These are phyloP conservation scores for Alentia gelatinosa DNA, from an alignment of 2,888 invertebrate species.

Conservation along the genomic window DNA sequence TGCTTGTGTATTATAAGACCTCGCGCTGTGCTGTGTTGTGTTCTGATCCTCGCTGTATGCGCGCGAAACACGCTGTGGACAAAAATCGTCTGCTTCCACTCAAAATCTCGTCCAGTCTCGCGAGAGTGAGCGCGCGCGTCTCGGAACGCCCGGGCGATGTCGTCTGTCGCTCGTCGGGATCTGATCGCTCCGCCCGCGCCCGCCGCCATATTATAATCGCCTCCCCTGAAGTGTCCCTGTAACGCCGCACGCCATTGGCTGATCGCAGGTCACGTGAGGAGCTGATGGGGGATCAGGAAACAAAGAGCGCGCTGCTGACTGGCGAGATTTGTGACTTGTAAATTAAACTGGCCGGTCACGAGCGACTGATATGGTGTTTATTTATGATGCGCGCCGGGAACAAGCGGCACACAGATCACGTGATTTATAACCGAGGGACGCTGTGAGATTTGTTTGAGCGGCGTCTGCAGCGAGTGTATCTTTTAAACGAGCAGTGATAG, in stretches of 20 bases:
- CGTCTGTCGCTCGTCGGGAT: neutral
- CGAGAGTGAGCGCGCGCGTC: too few relatives aligned
- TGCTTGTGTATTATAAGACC: too few relatives aligned
- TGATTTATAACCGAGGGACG: too few relatives aligned
- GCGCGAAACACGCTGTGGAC: too few relatives aligned
- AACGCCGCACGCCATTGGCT: neutral
- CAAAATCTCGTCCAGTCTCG: too few relatives aligned
- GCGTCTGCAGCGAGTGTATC: too few relatives aligned
- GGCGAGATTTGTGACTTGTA: neutral
- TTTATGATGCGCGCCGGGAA: neutral
- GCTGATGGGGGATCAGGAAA: constrained; percentile 19
- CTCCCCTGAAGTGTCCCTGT: neutral
- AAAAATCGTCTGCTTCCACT: too few relatives aligned
- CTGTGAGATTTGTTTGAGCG: too few relatives aligned
- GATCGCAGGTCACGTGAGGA: neutral
- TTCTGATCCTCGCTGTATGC: too few relatives aligned
- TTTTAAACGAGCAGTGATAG: too few relatives aligned
- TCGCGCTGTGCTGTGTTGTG: too few relatives aligned
- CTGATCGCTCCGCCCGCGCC: neutral
- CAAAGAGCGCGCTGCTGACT: neutral
- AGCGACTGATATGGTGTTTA: neutral
- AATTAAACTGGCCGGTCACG: neutral
- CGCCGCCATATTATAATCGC: constrained; percentile 2
- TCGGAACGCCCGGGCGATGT: neutral
- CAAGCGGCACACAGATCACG: too few relatives aligned